These are phyloP conservation scores for Sphinx pinastri DNA, from an alignment of 2,888 invertebrate species.

Conservation along the genomic window DNA sequence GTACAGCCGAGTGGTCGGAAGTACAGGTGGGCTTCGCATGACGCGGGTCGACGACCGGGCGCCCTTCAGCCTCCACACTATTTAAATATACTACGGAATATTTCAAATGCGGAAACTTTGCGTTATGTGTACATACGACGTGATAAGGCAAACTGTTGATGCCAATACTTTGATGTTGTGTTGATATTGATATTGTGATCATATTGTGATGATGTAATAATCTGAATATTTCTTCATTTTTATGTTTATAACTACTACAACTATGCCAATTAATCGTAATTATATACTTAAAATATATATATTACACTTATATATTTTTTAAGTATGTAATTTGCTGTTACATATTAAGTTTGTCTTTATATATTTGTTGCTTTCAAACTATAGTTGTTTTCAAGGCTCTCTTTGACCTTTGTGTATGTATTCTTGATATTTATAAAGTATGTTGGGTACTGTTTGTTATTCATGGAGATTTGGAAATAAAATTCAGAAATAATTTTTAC, in stretches of 20 bases:
- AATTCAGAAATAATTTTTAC: constrained; percentile 73
- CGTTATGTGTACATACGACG: constrained; percentile 1
- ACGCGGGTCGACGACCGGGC: constrained; percentile 23
- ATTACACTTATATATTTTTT: no score
- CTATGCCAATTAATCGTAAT: no score
- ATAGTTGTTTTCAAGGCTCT: no score
- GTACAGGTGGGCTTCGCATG: constrained; percentile 9
- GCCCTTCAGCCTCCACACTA: constrained; percentile 11
- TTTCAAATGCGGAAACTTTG: constrained; percentile 16
- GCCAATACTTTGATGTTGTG: background rate
- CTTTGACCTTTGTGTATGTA: no score
- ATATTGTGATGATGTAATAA: background rate
- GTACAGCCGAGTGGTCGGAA: constrained; percentile 6
- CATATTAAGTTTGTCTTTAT: no score
- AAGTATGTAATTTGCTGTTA: no score
- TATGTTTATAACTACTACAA: background rate
- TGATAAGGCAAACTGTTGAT: background rate
- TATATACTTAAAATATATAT: no score
- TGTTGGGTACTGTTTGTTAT: background rate
- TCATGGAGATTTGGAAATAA: constrained; percentile 48
- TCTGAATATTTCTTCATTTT: background rate
- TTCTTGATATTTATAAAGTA: background rate
- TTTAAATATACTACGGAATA: constrained; percentile 9
- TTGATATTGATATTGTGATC: background rate
- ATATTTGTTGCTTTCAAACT: no score